These are phyloP conservation scores for Apotomis betuletana DNA, from an alignment of 2,888 invertebrate species.

Conservation along the genomic window DNA sequence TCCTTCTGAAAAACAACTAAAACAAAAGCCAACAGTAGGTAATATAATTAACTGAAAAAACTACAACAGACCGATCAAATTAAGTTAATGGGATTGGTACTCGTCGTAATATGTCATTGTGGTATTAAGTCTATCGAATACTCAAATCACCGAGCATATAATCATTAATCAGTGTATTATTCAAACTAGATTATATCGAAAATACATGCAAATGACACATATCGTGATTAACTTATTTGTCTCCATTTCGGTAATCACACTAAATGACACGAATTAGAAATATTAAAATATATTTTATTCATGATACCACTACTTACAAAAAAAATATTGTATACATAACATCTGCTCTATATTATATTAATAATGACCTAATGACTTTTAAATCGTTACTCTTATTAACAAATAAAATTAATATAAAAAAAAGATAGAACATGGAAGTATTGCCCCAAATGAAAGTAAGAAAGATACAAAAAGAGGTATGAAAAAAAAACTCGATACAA, in stretches of 20 bases:
- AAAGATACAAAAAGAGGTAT: too few relatives aligned
- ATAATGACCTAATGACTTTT: too few relatives aligned
- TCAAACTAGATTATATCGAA: too few relatives aligned
- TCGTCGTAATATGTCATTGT: neutral
- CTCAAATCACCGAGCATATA: too few relatives aligned
- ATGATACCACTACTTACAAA: slow-evolving; percentile 19
- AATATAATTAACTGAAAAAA: neutral
- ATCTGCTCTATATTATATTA: neutral
- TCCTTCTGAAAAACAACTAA: neutral
- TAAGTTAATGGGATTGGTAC: neutral
- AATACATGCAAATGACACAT: too few relatives aligned
- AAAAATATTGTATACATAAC: slow-evolving; percentile 1
- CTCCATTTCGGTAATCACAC: slow-evolving; percentile 18
- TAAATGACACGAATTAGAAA: slow-evolving; percentile 17
- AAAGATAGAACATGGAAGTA: too few relatives aligned
- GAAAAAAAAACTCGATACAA: too few relatives aligned
- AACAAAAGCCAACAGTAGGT: neutral
- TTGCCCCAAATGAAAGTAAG: too few relatives aligned
- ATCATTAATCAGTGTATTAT: too few relatives aligned
- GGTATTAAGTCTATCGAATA: neutral
- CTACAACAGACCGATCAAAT: slow-evolving; percentile 7
- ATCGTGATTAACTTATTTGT: neutral
- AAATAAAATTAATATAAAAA: too few relatives aligned
- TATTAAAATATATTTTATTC: slow-evolving; percentile 38
- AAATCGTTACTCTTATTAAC: too few relatives aligned